Conservation (phyloP, 2,888 invertebrate species). For the Eutolmus rufibarbis region DNA sequence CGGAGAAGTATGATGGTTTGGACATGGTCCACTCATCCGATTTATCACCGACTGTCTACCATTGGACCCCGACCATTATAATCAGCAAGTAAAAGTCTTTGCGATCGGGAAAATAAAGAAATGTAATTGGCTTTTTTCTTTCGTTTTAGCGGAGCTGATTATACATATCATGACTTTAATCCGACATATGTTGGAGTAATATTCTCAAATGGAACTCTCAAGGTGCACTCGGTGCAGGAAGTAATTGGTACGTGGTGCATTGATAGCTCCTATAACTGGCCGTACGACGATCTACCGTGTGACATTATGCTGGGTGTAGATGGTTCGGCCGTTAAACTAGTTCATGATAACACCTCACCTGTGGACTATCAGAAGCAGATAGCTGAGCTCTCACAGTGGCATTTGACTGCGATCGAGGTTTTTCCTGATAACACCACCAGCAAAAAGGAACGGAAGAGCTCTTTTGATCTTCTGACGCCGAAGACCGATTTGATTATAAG, state of each 20-base stretch:
- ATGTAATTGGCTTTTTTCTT: not conserved
- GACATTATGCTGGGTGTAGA: slow-evolving; percentile 53
- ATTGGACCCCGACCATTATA: slow-evolving; percentile 55
- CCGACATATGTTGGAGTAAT: slow-evolving; percentile 7
- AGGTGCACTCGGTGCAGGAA: not conserved
- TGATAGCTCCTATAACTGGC: slow-evolving; percentile 57
- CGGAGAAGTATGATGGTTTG: slow-evolving; percentile 66
- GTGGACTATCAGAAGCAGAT: not conserved
- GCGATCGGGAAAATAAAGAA: not conserved
- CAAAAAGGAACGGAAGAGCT: not conserved
- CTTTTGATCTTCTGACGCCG: not conserved
- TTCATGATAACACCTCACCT: slow-evolving; percentile 18
- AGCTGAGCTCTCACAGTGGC: slow-evolving; percentile 37
- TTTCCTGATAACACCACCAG: not conserved
- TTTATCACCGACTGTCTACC: not conserved
- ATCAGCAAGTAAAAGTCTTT: slow-evolving; percentile 54
- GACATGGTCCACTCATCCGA: slow-evolving; percentile 46
- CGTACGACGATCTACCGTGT: slow-evolving; percentile 56
- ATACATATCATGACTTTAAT: slow-evolving; percentile 11
- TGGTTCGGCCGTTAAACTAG: not conserved
- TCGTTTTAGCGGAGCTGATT: slow-evolving; percentile 20
- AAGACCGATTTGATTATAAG: slow-evolving; percentile 52
- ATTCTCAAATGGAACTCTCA: slow-evolving; percentile 11
- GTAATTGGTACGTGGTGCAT: slow-evolving; percentile 55
- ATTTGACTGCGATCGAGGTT: slow-evolving; percentile 15